Evolutionary conservation across 2,113 vertebrate species (phyloP).

Genomic region (Syngnathus floridae): DNA sequence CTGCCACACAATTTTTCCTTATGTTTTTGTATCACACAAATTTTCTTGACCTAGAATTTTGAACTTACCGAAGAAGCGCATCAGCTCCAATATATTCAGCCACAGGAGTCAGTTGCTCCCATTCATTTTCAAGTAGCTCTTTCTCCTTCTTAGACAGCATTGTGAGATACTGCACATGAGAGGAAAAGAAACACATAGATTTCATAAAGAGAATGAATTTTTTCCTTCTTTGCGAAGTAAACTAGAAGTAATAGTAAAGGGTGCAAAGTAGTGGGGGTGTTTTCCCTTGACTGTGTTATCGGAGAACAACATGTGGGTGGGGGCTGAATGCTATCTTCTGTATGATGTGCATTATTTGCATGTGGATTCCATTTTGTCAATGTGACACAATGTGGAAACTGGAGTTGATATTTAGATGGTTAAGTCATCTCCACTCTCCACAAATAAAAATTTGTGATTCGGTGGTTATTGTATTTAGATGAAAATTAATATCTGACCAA

Average conservation of each 20-base stretch:
- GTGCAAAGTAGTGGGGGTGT: constrained; percentile 2
- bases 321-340: constrained; percentile 38
- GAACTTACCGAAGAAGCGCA: constrained; percentile 65
- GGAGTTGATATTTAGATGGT: background rate
- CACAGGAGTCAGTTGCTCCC: constrained; percentile 50
- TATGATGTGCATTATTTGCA: constrained; percentile 13
- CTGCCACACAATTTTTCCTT: background rate
- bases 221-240: constrained; percentile 8
- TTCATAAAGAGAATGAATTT: background rate
- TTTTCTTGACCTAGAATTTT: background rate
- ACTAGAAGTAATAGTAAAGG: background rate
- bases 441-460: too few relatives aligned
- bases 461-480: too few relatives aligned
- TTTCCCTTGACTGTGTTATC: constrained; percentile 41
- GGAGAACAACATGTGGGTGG: constrained; percentile 42
- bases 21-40: background rate
- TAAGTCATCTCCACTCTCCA: background rate
- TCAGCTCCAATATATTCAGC: constrained; percentile 69
- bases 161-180: constrained; percentile 5
- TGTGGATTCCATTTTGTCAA: background rate
- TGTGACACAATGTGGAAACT: background rate
- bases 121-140: constrained; percentile 57
- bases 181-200: background rate
- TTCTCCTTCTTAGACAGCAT: constrained; percentile 69
- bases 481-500: too few relatives aligned